Conservation (phyloP, 2,888 invertebrate genomes). For the Aradus depressus region DNA sequence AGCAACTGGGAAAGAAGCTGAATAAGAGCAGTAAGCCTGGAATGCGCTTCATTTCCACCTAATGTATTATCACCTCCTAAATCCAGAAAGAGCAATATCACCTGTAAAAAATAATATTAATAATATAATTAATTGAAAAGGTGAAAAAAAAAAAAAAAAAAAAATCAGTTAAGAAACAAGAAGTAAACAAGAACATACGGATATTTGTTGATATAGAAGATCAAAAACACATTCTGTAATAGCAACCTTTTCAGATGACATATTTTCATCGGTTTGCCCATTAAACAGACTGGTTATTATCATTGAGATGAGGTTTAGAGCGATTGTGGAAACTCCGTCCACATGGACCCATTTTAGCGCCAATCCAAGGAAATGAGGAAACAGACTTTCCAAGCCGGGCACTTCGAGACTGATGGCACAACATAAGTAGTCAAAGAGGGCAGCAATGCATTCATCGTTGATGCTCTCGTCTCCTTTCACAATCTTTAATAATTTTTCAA, state of each 20-base stretch:
- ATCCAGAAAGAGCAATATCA: conserved; percentile 19
- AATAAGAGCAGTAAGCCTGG: conserved; percentile 14
- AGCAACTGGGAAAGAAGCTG: conserved; percentile 17
- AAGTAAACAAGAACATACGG: conserved; percentile 15
- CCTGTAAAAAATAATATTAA: conserved; percentile 1
- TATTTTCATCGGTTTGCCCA: neutral
- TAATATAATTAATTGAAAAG: neutral
- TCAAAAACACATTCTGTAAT: conserved; percentile 3
- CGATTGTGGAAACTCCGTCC: conserved; percentile 31
- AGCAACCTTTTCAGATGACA: conserved; percentile 4
- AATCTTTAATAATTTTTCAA: conserved; percentile 37
- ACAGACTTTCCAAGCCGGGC: conserved; percentile 36
- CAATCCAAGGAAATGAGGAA: conserved; percentile 38
- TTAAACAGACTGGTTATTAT: conserved; percentile 6
- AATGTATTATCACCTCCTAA: conserved; percentile 6
- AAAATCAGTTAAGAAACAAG: neutral
- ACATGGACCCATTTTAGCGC: conserved; percentile 43
- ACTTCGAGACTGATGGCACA: conserved; percentile 40
- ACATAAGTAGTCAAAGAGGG: conserved; percentile 43
- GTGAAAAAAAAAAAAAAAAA: neutral
- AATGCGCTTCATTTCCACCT: conserved; percentile 16
- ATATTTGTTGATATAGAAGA: conserved; percentile 13
- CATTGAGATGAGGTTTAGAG: conserved; percentile 18
- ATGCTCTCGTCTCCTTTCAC: conserved; percentile 31
- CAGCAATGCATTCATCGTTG: conserved; percentile 39